Evolutionary conservation across 2,888 invertebrate genomes (phyloP).

Genomic region (Oscheius sp.): DNA sequence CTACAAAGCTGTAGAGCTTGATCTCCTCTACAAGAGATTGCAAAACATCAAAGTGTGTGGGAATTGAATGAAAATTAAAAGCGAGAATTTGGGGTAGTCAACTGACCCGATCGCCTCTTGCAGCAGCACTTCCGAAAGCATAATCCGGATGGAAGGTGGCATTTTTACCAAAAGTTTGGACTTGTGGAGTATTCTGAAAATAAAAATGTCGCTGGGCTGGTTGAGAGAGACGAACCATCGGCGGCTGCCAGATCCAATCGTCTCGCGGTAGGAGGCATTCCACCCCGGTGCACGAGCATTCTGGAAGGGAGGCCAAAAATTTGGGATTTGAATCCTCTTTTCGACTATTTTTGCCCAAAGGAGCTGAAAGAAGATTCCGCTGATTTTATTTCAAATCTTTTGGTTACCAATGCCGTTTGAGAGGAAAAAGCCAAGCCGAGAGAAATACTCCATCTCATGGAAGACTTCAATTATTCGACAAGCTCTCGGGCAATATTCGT

Average conservation of each 20-base stretch:
- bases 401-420: too few relatives aligned
- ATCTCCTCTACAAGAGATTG: too few relatives aligned
- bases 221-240: background rate
- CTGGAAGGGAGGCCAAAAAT: too few relatives aligned
- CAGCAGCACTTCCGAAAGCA: constrained; percentile 42
- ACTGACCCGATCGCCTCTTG: constrained; percentile 31
- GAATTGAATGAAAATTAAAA: too few relatives aligned
- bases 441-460: background rate
- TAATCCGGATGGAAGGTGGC: constrained; percentile 50
- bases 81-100: too few relatives aligned
- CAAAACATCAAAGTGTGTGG: too few relatives aligned
- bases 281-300: background rate
- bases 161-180: background rate
- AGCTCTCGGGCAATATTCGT: background rate
- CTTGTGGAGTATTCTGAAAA: constrained; percentile 17
- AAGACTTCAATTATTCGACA: constrained; percentile 3
- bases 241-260: constrained; percentile 9
- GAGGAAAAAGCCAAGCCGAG: too few relatives aligned
- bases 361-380: background rate
- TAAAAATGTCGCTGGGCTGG: background rate
- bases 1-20: too few relatives aligned
- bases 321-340: too few relatives aligned
- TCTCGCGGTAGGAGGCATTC: background rate
- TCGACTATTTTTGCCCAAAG: background rate
- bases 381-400: too few relatives aligned